Evolutionary conservation across 64 coral and sea anemone species (phyloP).

Genomic region (Porites lutea): DNA sequence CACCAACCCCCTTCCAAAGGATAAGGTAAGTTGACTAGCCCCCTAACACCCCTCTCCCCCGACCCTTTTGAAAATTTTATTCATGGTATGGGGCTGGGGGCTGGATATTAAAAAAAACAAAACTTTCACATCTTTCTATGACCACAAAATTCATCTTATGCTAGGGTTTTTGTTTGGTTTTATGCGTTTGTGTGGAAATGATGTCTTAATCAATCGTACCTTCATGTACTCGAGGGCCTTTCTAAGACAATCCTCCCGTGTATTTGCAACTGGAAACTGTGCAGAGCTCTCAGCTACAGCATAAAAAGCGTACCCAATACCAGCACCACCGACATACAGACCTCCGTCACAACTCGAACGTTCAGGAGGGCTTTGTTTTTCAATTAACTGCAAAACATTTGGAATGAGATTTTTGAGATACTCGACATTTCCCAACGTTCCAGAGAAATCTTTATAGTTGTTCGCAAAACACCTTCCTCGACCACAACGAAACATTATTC

Average conservation of each 20-base stretch:
- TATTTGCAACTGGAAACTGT: slow-evolving; percentile 34
- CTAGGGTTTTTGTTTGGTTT: too few species aligned
- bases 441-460: slow-evolving; percentile 71
- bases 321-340: slow-evolving; percentile 85
- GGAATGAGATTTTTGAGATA: slow-evolving; percentile 70
- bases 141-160: too few species aligned
- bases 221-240: slow-evolving; percentile 81
- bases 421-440: slow-evolving; percentile 62
- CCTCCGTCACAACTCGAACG: slow-evolving; percentile 74
- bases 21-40: too few species aligned
- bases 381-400: slow-evolving; percentile 57
- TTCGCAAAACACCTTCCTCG: slow-evolving; percentile 79
- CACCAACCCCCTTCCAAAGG: too few species aligned
- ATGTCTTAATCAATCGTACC: slow-evolving; percentile 38
- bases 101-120: too few species aligned
- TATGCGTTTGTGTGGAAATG: too few species aligned
- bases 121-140: too few species aligned
- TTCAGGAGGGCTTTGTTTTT: slow-evolving; percentile 53
- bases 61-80: too few species aligned
- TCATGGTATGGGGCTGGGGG: too few species aligned
- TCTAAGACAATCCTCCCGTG: slow-evolving; percentile 65
- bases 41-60: too few species aligned
- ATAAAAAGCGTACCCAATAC: slow-evolving; percentile 79
- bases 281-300: slow-evolving; percentile 57
- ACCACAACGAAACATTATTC: slow-evolving; percentile 4